phyloP scores from a whole-genome alignment of 1,140 invertebrate species.

The Drosophila pseudoananassae region DNA sequence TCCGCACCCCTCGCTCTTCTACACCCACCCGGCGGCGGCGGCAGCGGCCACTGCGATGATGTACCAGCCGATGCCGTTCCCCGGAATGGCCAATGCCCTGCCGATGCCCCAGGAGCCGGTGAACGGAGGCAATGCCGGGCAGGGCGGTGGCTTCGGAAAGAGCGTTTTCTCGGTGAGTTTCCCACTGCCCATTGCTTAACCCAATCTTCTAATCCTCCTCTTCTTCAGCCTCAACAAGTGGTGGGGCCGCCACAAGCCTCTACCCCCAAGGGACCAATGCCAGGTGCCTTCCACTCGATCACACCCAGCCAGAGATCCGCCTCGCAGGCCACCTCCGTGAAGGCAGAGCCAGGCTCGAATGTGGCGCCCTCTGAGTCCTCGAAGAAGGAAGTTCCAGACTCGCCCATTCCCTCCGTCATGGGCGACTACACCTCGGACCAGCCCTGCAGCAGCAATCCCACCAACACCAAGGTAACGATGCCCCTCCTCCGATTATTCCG shows the following conservation, averaged over 20 bases:
- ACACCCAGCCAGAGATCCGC: constrained; percentile 83
- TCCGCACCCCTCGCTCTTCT: constrained; percentile 79
- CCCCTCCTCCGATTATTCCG: not conserved
- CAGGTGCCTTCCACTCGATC: constrained; percentile 74
- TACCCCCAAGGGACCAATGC: constrained; percentile 35
- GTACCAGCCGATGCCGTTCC: constrained; percentile 78
- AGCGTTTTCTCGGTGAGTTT: constrained; percentile 54
- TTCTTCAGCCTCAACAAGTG: constrained; percentile 45
- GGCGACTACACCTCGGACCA: constrained; percentile 63
- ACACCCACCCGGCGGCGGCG: constrained; percentile 74
- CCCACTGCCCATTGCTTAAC: not conserved
- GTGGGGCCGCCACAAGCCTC: constrained; percentile 45
- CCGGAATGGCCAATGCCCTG: constrained; percentile 59
- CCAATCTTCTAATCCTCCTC: not conserved
- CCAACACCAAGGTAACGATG: constrained; percentile 39
- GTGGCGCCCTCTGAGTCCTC: constrained; percentile 85
- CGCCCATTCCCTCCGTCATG: constrained; percentile 80
- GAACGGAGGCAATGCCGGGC: not conserved
- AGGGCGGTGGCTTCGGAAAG: constrained; percentile 20
- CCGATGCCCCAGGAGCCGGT: constrained; percentile 48
- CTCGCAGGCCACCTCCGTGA: constrained; percentile 87
- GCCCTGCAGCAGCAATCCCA: constrained; percentile 37
- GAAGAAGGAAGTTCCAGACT: constrained; percentile 85
- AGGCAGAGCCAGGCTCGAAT: constrained; percentile 87
- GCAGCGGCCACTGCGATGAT: constrained; percentile 70